Conservation (phyloP, 2,797 vertebrate species). For the Simalia tracyae region DNA sequence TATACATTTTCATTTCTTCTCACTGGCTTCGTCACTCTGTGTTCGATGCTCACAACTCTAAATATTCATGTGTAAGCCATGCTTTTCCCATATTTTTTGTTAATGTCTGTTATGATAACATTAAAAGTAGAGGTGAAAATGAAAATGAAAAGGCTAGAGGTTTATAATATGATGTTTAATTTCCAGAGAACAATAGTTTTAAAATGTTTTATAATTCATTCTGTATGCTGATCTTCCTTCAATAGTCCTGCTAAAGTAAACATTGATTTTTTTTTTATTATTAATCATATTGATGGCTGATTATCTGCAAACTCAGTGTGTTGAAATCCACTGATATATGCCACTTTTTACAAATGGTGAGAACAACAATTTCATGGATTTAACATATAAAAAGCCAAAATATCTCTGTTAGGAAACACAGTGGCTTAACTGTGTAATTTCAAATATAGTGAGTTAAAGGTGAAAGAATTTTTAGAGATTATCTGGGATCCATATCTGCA, state of each 20-base stretch:
- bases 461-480: conserved; percentile 42
- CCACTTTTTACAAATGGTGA: conserved; percentile 43
- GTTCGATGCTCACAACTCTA: neutral
- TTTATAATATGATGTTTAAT: conserved; percentile 3
- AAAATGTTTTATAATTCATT: conserved; percentile 19
- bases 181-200: neutral
- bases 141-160: neutral
- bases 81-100: conserved; percentile 35
- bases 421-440: conserved; percentile 30
- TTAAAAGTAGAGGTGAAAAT: neutral
- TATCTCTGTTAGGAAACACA: conserved; percentile 45
- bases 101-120: neutral
- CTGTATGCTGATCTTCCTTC: conserved; percentile 1
- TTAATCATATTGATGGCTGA: conserved; percentile 12
- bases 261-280: conserved; percentile 33
- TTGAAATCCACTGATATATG: conserved; percentile 7
- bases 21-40: neutral
- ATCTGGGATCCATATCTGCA: conserved; percentile 45
- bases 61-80: neutral
- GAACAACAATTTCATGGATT: conserved; percentile 21
- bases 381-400: neutral
- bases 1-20: neutral
- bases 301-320: conserved; percentile 21
- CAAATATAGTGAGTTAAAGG: conserved; percentile 41
- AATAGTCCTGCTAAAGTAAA: conserved; percentile 1